These are phyloP conservation scores for Hexactinellida sp. DNA, from an alignment of 37 sponge, comb jelly and placozoan genomes.

Conservation along the genomic window DNA sequence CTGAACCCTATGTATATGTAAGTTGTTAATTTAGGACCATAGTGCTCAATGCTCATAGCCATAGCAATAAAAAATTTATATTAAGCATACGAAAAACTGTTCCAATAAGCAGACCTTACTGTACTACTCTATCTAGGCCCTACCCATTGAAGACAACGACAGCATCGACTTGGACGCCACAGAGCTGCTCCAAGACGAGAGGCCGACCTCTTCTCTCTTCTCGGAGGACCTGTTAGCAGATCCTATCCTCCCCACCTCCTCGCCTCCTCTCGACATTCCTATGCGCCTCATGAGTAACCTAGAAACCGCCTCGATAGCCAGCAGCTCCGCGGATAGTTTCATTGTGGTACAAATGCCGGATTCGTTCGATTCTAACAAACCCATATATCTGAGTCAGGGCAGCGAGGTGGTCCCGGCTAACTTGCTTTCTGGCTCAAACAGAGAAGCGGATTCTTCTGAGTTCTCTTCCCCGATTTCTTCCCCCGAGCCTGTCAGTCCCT, in stretches of 20 bases:
- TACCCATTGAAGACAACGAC: neutral
- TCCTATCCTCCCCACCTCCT: neutral
- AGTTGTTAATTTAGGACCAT: too few species aligned
- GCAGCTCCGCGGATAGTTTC: neutral
- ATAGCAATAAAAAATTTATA: too few species aligned
- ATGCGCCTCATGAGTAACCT: neutral
- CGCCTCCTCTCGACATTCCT: neutral
- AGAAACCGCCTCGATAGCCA: neutral
- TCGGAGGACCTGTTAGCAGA: neutral
- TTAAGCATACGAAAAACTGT: too few species aligned
- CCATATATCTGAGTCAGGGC: neutral
- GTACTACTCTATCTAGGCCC: neutral
- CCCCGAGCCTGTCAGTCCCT: neutral
- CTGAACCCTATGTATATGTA: too few species aligned
- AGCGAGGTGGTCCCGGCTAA: neutral
- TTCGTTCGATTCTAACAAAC: neutral
- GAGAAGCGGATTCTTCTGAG: neutral
- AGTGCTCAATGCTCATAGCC: too few species aligned
- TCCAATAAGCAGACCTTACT: too few species aligned
- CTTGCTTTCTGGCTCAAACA: neutral
- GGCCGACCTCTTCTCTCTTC: neutral
- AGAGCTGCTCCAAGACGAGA: neutral
- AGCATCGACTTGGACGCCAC: neutral
- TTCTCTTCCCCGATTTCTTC: neutral
- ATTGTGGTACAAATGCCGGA: slow-evolving; percentile 12